Conservation (phyloP, 1,140 invertebrate species). For the Drosophila bipectinata region DNA sequence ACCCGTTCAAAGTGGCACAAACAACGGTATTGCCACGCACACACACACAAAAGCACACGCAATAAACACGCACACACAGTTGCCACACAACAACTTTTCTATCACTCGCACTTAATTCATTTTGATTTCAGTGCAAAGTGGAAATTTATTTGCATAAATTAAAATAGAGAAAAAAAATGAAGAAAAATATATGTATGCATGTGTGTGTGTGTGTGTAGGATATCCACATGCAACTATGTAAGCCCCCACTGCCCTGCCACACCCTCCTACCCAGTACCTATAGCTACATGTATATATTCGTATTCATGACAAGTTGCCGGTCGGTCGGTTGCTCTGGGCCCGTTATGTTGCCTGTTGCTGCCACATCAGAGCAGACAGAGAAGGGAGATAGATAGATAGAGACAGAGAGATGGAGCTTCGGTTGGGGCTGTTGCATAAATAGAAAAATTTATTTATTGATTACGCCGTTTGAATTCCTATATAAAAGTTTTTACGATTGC, state of each 20-base stretch:
- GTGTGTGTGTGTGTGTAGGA: conserved; percentile 10
- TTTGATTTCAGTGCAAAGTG: conserved; percentile 83
- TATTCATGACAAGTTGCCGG: conserved; percentile 71
- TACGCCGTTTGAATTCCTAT: conserved; percentile 69
- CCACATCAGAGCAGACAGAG: conserved; percentile 26
- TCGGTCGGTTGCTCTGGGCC: conserved; percentile 36
- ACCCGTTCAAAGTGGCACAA: conserved; percentile 75
- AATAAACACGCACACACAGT: conserved; percentile 35
- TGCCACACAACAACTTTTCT: conserved; percentile 72
- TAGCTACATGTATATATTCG: conserved; percentile 21
- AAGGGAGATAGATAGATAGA: not conserved
- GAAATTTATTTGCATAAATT: conserved; percentile 83
- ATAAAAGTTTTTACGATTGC: conserved; percentile 36
- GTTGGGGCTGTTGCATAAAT: conserved; percentile 73
- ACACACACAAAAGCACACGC: not conserved
- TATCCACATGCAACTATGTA: conserved; percentile 45
- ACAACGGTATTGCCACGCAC: conserved; percentile 63
- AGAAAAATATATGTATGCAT: conserved; percentile 27
- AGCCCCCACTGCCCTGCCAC: not conserved
- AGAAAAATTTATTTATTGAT: conserved; percentile 79
- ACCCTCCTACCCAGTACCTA: conserved; percentile 4
- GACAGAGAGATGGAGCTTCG: conserved; percentile 12
- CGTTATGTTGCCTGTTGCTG: conserved; percentile 67
- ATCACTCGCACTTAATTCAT: conserved; percentile 82
- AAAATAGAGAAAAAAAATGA: conserved; percentile 44